Percentiles rank a stretch among this genome's conserved stretches.
These are phyloP conservation scores for Xenopus tropicalis DNA, from an alignment of 2,113 vertebrate genomes.

Conservation along the genomic window DNA sequence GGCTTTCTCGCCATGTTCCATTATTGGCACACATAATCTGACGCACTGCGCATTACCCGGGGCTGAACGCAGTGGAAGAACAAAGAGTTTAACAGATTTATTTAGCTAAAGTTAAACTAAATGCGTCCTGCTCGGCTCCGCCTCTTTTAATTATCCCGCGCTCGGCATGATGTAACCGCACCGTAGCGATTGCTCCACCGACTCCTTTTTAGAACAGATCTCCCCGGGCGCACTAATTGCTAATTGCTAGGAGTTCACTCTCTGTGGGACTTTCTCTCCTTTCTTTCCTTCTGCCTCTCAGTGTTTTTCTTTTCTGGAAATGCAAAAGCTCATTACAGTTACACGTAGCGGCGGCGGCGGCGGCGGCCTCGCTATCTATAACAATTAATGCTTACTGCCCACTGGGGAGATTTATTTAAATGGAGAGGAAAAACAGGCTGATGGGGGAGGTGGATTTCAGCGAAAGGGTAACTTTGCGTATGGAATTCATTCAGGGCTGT, in stretches of 20 bases:
- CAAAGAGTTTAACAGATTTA: neutral
- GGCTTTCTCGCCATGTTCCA: too few species aligned
- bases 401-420: neutral
- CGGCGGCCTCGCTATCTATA: neutral
- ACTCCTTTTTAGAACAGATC: neutral
- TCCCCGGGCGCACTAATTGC: constrained; percentile 36
- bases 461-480: too few species aligned
- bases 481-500: too few species aligned
- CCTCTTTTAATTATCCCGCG: constrained; percentile 26
- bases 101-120: constrained; percentile 2
- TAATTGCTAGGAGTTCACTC: constrained; percentile 30
- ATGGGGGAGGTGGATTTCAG: too few species aligned
- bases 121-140: constrained; percentile 21
- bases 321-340: constrained; percentile 37
- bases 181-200: constrained; percentile 18
- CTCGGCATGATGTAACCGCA: constrained; percentile 23
- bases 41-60: too few species aligned
- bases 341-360: constrained; percentile 13
- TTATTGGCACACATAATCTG: too few species aligned
- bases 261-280: constrained; percentile 8
- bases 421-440: neutral
- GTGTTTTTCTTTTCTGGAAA: constrained; percentile 25
- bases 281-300: neutral
- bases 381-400: neutral
- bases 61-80: too few species aligned